Evolutionary conservation across 2,113 vertebrate species (phyloP).

Genomic region (Rhombomys opimus): DNA sequence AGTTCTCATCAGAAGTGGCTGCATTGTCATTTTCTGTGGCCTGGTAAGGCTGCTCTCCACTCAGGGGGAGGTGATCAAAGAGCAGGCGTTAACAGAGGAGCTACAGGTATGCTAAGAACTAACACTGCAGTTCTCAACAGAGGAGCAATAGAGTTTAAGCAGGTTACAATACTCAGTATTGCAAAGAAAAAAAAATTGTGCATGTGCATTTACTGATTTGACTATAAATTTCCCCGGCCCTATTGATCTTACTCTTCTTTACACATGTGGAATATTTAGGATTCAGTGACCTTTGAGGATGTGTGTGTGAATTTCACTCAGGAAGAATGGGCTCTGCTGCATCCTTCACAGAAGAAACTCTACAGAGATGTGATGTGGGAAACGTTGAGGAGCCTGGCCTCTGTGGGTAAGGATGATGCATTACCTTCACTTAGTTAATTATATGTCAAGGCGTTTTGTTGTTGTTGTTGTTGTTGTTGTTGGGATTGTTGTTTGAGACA

Average conservation of each 20-base stretch:
- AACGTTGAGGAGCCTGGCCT: conserved; percentile 56
- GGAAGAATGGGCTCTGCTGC: conserved; percentile 60
- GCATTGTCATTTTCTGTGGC: too few relatives aligned
- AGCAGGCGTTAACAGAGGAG: too few relatives aligned
- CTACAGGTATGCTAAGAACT: too few relatives aligned
- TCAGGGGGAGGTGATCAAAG: too few relatives aligned
- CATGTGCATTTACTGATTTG: background rate
- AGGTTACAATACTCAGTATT: background rate
- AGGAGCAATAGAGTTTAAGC: too few relatives aligned
- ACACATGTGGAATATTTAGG: background rate
- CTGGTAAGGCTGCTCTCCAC: too few relatives aligned
- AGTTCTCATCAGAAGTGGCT: too few relatives aligned
- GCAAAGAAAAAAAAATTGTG: background rate
- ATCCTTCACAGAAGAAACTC: conserved; percentile 42
- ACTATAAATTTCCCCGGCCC: background rate
- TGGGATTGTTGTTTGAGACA: background rate
- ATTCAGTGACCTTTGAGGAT: background rate
- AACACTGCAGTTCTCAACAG: too few relatives aligned
- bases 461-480: background rate
- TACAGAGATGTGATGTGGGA: conserved; percentile 66
- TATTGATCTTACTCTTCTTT: background rate
- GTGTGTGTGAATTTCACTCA: conserved; percentile 23
- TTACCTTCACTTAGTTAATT: background rate
- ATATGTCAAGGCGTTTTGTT: background rate
- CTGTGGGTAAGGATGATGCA: background rate